Percentiles rank a stretch among this genome's conserved stretches.
Conservation (phyloP, 2,888 invertebrate species). For the Lepeophtheirus nordmannii region DNA sequence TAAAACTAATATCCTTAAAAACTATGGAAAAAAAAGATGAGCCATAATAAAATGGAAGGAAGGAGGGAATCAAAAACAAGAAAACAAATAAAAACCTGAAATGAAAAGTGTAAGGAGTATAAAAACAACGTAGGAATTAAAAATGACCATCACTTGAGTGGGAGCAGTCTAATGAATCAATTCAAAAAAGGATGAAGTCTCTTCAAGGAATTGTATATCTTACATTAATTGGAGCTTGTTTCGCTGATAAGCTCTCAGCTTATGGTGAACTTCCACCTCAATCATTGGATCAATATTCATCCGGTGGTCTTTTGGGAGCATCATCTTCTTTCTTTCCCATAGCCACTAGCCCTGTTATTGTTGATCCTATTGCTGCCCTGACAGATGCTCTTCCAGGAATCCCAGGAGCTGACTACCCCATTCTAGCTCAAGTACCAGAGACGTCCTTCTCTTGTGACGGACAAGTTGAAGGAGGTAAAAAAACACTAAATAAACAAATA, state of each 20-base stretch:
- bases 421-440: neutral
- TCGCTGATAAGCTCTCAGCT: neutral
- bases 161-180: neutral
- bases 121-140: neutral
- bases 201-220: neutral
- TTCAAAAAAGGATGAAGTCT: neutral
- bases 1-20: too few relatives aligned
- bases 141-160: neutral
- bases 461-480: neutral
- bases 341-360: neutral
- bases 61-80: too few relatives aligned
- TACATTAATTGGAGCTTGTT: neutral
- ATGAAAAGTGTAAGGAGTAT: neutral
- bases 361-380: slow-evolving; percentile 1
- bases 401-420: neutral
- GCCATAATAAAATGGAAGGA: too few relatives aligned
- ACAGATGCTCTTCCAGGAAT: neutral
- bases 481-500: too few relatives aligned
- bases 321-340: neutral
- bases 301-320: neutral
- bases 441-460: neutral
- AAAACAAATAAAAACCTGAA: too few relatives aligned
- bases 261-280: neutral
- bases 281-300: neutral
- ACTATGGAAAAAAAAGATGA: too few relatives aligned